Base-by-base conservation (phyloP, 2,888 invertebrate species). In the Lamproptera curius region DNA sequence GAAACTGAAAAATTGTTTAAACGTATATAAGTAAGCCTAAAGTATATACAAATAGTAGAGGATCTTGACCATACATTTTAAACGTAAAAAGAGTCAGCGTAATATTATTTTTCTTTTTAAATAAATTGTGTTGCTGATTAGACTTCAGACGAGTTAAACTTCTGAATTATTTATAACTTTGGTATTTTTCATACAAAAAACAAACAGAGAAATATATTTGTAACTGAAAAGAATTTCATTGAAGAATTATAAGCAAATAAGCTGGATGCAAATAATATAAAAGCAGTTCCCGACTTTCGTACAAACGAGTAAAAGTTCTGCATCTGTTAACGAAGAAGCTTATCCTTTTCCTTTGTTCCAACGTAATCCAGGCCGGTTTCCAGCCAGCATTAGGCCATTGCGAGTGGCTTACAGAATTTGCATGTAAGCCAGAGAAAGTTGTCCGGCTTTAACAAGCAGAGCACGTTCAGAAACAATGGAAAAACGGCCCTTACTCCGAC, bases 361-460 rank as follows among this genome's bases (percentile, higher is more conserved):
- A 47, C 38, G 16, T 31, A 13, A 35, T 9, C 16, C 13, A 36
- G 20, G 37, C 38, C 39, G 31, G 28, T 35, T 31, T 20, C 23
- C 41, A 36, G 35, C 28, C 20, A 14, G 13, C n/a, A n/a, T n/a
- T n/a, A n/a, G 46, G 39, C 44, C 55, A 56, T 61, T 59, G 50
- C 56, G 50, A 60, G 58, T 61, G 42, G 36, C 43, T 26, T 34
- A 26, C 65, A 61, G 62, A 58, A 70, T 74, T 70, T 70, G 70
- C 69, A 67, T 66, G 56, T 55, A 62, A 67, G 61, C 59, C 57
- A 63, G 73, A 62, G 76, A 77, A 76, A 77, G 77, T 73, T 65
- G 66, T 59, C 61, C 59, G 57, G 55, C 61, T 69, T 63, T 64
- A 61, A 63, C 67, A 65, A 68, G 54, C 61, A 52, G 56, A 55